phyloP scores from a whole-genome alignment of 2,113 vertebrate species.

The Gobius niger region DNA sequence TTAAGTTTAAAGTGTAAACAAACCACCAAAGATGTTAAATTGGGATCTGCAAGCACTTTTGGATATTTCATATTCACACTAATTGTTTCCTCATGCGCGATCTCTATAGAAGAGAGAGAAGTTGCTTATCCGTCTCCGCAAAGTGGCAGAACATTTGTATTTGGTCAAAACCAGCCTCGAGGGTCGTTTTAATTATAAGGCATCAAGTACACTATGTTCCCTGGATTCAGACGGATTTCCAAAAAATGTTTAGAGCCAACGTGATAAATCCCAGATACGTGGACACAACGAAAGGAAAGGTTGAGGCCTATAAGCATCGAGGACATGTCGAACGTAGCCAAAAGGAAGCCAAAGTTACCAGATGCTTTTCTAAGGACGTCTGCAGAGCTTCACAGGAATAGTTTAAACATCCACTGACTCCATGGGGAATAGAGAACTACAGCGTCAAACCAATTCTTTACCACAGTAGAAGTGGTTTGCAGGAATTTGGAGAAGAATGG shows the following conservation, averaged over 20 bases:
- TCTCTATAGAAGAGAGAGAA: not conserved
- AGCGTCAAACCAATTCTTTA: too few species aligned
- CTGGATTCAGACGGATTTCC: not conserved
- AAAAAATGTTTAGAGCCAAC: not conserved
- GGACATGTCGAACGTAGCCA: not conserved
- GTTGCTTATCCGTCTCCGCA: not conserved
- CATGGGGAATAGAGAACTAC: too few species aligned
- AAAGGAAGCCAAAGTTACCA: not conserved
- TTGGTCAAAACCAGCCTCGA: not conserved
- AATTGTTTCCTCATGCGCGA: not conserved
- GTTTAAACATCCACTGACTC: not conserved
- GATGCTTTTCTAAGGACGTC: not conserved
- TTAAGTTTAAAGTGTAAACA: not conserved
- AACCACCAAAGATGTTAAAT: not conserved
- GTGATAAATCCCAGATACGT: not conserved
- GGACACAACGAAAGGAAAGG: not conserved
- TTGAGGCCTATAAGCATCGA: not conserved
- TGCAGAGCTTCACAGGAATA: not conserved
- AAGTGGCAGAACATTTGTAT: not conserved
- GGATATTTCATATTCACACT: not conserved
- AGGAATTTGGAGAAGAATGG: too few species aligned
- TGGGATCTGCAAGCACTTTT: not conserved
- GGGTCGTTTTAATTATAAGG: not conserved
- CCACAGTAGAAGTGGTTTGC: too few species aligned
- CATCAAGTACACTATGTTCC: not conserved